Conservation (phyloP, 1,140 invertebrate species). For the Maconellicoccus hirsutus region DNA sequence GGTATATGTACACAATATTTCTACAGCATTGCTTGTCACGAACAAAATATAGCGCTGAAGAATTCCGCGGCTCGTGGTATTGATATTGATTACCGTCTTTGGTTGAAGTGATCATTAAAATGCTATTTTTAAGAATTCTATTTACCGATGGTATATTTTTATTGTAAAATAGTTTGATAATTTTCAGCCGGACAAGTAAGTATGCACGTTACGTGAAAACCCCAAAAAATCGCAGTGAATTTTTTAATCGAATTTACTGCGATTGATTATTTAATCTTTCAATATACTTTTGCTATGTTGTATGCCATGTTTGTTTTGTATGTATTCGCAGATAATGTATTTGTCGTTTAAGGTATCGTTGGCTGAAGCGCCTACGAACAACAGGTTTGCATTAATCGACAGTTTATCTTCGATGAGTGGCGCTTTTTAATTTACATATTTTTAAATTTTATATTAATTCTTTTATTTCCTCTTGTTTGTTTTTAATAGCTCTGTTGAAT, state of each 20-base stretch:
- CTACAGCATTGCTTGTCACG: neutral
- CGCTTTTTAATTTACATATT: constrained; percentile 4
- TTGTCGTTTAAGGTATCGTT: constrained; percentile 20
- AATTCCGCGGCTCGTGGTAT: neutral
- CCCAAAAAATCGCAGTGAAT: neutral
- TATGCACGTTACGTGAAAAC: neutral
- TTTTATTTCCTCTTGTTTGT: constrained; percentile 16
- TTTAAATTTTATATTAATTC: constrained; percentile 13
- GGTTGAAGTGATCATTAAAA: neutral
- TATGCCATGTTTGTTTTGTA: constrained; percentile 22
- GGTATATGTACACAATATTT: neutral
- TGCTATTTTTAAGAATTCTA: neutral
- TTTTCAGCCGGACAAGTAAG: constrained; percentile 4
- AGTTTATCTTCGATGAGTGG: constrained; percentile 6
- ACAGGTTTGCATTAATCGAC: constrained; percentile 6
- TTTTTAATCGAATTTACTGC: neutral
- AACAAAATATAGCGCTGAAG: neutral
- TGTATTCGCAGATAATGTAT: constrained; percentile 21
- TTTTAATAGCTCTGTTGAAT: constrained; percentile 2
- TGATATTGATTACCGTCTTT: neutral
- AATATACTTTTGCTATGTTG: constrained; percentile 15
- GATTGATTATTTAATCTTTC: neutral
- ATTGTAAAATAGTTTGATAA: neutral
- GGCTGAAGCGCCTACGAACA: constrained; percentile 18
- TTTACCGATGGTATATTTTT: neutral